Evolutionary conservation across 2,888 invertebrate genomes (phyloP), one percentile per base, ranked within the genome.

Genomic region (Tetheella fluctuosa): DNA sequence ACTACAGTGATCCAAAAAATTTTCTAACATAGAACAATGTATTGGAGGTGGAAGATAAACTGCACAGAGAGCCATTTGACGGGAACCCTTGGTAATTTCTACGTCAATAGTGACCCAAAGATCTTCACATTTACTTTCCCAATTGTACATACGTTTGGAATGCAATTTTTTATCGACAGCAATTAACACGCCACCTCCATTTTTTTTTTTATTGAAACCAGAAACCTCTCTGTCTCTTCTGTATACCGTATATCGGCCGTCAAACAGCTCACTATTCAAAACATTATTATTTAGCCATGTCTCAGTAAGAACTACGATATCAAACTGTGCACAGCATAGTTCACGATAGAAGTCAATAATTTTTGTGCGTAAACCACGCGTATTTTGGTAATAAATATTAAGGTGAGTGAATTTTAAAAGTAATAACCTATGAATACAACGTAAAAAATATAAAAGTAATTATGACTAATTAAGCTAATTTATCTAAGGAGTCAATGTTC

Each of bases 21-120:
- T 15, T 48, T 64, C 64, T n/a, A 64, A 37, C 5, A 39, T 30
- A 23, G 48, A n/a, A 25, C 17, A 58, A 12, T 23, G 58, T 1
- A 62, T 54, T 23, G 61, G 61, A 25, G 64, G 61, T 17, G 61
- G 64, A 13, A 64, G 13, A 39, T 64, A 64, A 7, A 62, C 58
- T 25, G 34, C 58, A 23, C 64, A 60, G 23, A 64, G 56, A 59
- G 58, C 61, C n/a, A 64, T 1, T 53, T 53, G 25, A 52, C 52
- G 52, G 5, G 52, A 23, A 15, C 34, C 39, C 15, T 55, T n/a
- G 1, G 28, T 15, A 5, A 53, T 12, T 28, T 13, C 8, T 39
- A 60, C 23, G 10, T 61, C 61, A 20, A 64, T 23, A 8, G 17
- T 15, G 6, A 64, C 54, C 63, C 61, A 64, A 15, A 64, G 12